Evolutionary conservation across 2,797 vertebrate species (phyloP), one percentile per base, ranked within the genome.

Genomic region (Streptopelia turtur): DNA sequence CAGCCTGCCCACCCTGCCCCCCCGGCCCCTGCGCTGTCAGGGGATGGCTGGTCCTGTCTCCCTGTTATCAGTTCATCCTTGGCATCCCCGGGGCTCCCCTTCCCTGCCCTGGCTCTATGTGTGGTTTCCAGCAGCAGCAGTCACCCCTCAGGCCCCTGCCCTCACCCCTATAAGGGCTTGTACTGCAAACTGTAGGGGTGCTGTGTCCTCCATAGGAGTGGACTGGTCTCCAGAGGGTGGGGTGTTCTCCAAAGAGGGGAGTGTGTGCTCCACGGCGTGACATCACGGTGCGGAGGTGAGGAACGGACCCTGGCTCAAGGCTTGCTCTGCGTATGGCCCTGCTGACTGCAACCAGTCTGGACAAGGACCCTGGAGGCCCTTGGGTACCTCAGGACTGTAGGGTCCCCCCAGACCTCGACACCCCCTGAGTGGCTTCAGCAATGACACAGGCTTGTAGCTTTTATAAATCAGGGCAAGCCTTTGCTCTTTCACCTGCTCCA

Each of bases 101-200:
- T 74, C 49, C 37, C 33, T 0, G 0, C 1, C 2, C 3, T 1
- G 23, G 21, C n/a, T 59, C 23, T 3, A 4, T 2, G 13, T 12
- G 33, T 2, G 30, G 14, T 6, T 53, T 35, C 35, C 82, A 39
- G 70, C 49, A 68, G 41, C 61, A 52, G 28, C 59, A 53, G 39
- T 9, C 27, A 11, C 22, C 10, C 11, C 31, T 30, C 37, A 61
- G 69, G 9, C 21, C 24, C 24, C 50, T 12, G 2, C 13, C 21
- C 22, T 39, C 74, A 13, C 6, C 24, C 25, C 39, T 10, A 16
- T 24, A 30, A 41, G 22, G 50, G 52, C 16, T 49, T 50, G 4
- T 25, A 37, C 21, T 41, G 47, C 0, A 4, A 55, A 20, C 33
- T 43, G 43, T 11, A 35, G 70, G 30, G 23, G 21, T 17, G 33